Conservation (phyloP, 2,113 vertebrate genomes). For the Sapajus apella region DNA sequence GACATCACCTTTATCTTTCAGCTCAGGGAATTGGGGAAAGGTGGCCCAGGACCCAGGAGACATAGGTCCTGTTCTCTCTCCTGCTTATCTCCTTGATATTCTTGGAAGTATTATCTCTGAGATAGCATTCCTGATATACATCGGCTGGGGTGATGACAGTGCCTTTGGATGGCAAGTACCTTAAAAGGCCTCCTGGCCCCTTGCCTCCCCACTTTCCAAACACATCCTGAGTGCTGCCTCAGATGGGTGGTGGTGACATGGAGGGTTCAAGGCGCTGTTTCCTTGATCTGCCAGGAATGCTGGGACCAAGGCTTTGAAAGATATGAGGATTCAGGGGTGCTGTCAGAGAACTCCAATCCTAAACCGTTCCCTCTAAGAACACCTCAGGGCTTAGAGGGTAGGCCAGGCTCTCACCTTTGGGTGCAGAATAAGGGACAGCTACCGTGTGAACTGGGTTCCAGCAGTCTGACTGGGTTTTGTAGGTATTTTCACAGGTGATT, state of each 20-base stretch:
- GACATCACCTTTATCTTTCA: background rate
- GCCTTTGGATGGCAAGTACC: background rate
- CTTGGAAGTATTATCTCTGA: background rate
- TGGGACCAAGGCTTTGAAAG: background rate
- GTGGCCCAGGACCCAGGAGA: background rate
- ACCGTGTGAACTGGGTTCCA: background rate
- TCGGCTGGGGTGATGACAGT: accelerated
- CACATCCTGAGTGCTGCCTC: background rate
- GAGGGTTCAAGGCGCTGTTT: background rate
- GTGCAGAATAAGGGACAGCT: background rate
- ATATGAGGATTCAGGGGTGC: too few relatives aligned
- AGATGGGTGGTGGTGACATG: too few relatives aligned
- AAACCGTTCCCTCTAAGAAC: background rate
- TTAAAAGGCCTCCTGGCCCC: background rate
- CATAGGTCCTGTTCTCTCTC: background rate
- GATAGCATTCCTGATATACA: background rate
- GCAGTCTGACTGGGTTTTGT: background rate
- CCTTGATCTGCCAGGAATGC: background rate
- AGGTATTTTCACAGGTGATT: background rate
- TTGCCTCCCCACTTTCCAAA: background rate
- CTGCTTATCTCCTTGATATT: background rate
- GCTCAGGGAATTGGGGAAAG: background rate
- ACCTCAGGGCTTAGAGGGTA: background rate
- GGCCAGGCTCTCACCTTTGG: background rate
- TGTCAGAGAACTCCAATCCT: background rate